Conservation (phyloP, 2,888 invertebrate genomes). For the Cacoxenus indagator region DNA sequence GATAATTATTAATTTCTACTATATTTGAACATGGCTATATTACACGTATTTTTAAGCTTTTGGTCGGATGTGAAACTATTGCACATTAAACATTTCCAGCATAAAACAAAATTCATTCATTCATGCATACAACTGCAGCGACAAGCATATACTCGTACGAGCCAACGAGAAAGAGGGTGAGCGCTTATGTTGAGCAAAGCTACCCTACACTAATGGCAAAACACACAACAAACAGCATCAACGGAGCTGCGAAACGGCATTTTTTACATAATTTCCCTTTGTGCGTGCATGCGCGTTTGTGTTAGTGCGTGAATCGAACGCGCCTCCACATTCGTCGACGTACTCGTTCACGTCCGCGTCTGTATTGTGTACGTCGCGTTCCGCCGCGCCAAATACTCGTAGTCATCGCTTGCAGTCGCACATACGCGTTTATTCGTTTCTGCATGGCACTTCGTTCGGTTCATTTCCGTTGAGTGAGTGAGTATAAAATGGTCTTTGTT, state of each 20-base stretch:
- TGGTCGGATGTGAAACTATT: too few relatives aligned
- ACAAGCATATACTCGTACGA: background rate
- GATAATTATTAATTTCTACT: too few relatives aligned
- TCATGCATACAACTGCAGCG: background rate
- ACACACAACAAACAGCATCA: background rate
- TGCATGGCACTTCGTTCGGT: constrained; percentile 46
- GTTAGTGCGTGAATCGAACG: constrained; percentile 59
- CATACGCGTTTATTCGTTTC: constrained; percentile 56
- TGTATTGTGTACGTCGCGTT: constrained; percentile 26
- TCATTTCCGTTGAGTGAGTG: constrained; percentile 1
- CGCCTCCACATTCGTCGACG: constrained; percentile 46
- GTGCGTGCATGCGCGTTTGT: constrained; percentile 34
- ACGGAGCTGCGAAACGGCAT: constrained; percentile 7
- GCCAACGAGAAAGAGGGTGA: background rate
- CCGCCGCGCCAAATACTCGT: constrained; percentile 25
- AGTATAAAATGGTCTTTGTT: too few relatives aligned
- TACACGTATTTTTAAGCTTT: too few relatives aligned
- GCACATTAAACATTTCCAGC: background rate
- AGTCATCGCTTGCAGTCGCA: background rate
- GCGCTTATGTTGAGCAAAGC: background rate
- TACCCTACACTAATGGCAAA: background rate
- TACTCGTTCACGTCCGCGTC: constrained; percentile 2
- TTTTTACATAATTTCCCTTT: constrained; percentile 20
- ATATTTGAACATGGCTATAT: too few relatives aligned
- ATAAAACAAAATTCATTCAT: background rate